Percentiles rank a stretch among this genome's conserved stretches.
These are phyloP conservation scores for Aphelenchoides fujianensis DNA, from an alignment of 1,140 invertebrate species.

Conservation along the genomic window DNA sequence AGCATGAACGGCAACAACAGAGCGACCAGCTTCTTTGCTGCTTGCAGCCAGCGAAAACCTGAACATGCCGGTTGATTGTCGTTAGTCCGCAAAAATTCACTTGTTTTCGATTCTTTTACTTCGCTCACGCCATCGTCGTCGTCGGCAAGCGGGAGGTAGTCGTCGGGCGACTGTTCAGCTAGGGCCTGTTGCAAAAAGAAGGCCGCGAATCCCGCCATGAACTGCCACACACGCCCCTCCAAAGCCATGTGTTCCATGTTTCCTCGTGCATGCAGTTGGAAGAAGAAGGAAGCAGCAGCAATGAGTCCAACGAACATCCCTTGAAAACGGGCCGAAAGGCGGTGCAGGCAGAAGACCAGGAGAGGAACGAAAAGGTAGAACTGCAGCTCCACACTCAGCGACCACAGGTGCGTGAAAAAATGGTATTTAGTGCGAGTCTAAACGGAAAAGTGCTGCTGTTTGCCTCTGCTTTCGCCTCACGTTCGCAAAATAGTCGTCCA, in stretches of 20 bases:
- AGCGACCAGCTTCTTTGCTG: not conserved
- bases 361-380: constrained; percentile 25
- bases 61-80: too few species aligned
- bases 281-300: not conserved
- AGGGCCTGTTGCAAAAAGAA: not conserved
- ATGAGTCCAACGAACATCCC: not conserved
- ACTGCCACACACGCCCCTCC: not conserved
- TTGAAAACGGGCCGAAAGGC: not conserved
- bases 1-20: not conserved
- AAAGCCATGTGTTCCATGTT: not conserved
- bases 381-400: constrained; percentile 11
- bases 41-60: too few species aligned
- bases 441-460: too few species aligned
- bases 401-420: constrained; percentile 26
- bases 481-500: not conserved
- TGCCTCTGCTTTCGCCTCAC: not conserved
- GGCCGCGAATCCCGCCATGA: not conserved
- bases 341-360: not conserved
- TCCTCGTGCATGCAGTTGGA: not conserved
- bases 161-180: not conserved
- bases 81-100: too few species aligned
- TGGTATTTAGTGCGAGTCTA: not conserved
- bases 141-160: too few species aligned
- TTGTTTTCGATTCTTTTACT: not conserved
- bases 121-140: not conserved